These are phyloP conservation scores for Andricus quercusramuli DNA, from an alignment of 2,888 invertebrate species.

Conservation along the genomic window DNA sequence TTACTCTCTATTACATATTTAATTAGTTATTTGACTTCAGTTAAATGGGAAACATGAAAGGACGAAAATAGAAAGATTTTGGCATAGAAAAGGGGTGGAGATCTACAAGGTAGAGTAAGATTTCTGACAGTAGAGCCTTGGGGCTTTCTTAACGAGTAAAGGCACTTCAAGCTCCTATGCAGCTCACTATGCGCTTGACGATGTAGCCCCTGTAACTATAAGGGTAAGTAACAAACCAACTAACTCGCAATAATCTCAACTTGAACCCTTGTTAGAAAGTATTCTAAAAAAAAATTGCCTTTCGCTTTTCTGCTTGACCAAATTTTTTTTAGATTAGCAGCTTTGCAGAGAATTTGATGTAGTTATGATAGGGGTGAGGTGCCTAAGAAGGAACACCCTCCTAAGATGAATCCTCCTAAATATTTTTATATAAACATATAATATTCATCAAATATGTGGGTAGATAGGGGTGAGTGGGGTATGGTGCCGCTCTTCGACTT, in stretches of 20 bases:
- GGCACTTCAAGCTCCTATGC: slow-evolving; percentile 57
- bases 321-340: not conserved
- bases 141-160: slow-evolving; percentile 73
- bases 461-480: too few species aligned
- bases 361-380: too few species aligned
- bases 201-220: slow-evolving; percentile 64
- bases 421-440: too few species aligned
- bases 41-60: slow-evolving; percentile 43
- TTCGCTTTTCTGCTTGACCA: not conserved
- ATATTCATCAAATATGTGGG: too few species aligned
- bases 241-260: slow-evolving; percentile 68
- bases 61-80: slow-evolving; percentile 38
- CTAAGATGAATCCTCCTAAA: too few species aligned
- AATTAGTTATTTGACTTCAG: slow-evolving; percentile 2
- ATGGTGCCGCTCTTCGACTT: too few species aligned
- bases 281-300: slow-evolving; percentile 24
- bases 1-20: not conserved
- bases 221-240: slow-evolving; percentile 67
- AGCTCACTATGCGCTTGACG: slow-evolving; percentile 54
- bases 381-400: too few species aligned
- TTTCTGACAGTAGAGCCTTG: slow-evolving; percentile 60
- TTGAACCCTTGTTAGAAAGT: slow-evolving; percentile 62
- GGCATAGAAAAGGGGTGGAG: not conserved
- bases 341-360: not conserved
- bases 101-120: slow-evolving; percentile 21